Conservation (phyloP, 2,888 invertebrate genomes). For the Pammene aurita region DNA sequence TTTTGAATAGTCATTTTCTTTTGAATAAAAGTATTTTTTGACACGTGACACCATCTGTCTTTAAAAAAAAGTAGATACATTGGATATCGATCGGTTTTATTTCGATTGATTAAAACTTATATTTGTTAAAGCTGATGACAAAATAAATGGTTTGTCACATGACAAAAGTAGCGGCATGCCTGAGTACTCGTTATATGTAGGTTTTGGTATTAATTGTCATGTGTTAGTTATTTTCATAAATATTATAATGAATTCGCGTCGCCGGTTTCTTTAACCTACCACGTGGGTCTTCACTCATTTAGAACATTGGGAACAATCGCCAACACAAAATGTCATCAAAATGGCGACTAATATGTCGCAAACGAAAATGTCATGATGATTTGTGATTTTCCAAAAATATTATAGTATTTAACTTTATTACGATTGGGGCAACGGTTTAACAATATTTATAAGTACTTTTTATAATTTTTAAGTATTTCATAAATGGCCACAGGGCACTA, state of each 20-base stretch:
- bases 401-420: too few species aligned
- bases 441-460: too few species aligned
- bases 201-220: slow-evolving; percentile 51
- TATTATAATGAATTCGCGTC: slow-evolving; percentile 58
- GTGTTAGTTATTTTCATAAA: slow-evolving; percentile 50
- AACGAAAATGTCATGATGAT: too few species aligned
- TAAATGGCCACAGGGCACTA: neutral
- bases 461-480: too few species aligned
- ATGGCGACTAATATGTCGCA: slow-evolving; percentile 12
- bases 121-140: too few species aligned
- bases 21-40: slow-evolving; percentile 4
- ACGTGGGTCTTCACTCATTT: slow-evolving; percentile 79
- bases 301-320: slow-evolving; percentile 1
- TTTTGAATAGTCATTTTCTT: neutral
- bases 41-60: slow-evolving; percentile 7
- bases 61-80: too few species aligned
- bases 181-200: slow-evolving; percentile 42
- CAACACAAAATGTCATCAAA: neutral
- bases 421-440: too few species aligned
- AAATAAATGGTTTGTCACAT: neutral
- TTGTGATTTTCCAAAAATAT: too few species aligned
- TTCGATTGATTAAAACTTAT: too few species aligned
- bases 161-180: slow-evolving; percentile 4
- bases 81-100: too few species aligned
- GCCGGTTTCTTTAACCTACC: slow-evolving; percentile 51